Conservation (phyloP, 1,140 invertebrate genomes). For the Protaetia brevitarsis region DNA sequence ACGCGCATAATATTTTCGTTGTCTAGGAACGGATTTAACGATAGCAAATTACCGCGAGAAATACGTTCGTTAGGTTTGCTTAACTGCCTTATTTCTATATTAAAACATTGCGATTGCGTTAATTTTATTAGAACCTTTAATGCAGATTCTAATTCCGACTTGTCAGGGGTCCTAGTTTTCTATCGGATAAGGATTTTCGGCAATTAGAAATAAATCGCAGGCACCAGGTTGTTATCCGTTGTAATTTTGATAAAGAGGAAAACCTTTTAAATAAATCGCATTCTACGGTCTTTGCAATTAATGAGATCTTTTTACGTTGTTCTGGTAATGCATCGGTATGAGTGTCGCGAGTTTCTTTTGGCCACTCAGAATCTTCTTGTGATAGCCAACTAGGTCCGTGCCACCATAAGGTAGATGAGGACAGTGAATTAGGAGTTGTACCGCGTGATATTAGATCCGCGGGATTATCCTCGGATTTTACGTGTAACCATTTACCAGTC, state of each 20-base stretch:
- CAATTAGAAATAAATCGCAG: background rate
- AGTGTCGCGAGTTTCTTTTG: background rate
- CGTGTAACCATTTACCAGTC: slow-evolving; percentile 36
- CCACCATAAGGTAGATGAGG: slow-evolving; percentile 33
- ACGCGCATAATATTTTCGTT: background rate
- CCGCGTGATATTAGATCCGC: slow-evolving; percentile 36
- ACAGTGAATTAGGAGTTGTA: slow-evolving; percentile 26
- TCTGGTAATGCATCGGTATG: background rate
- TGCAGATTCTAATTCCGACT: background rate
- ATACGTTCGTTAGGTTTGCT: background rate
- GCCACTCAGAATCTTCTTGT: background rate
- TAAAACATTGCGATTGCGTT: background rate
- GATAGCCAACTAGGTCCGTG: slow-evolving; percentile 34
- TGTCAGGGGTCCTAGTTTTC: background rate
- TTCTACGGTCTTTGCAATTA: background rate
- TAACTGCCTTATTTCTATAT: background rate
- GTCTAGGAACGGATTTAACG: background rate
- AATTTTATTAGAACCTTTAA: background rate
- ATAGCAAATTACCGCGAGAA: background rate
- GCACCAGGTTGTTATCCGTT: background rate
- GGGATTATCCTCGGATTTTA: slow-evolving; percentile 35
- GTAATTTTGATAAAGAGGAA: background rate
- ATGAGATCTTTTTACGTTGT: background rate
- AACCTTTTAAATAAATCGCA: background rate
- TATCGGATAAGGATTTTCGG: background rate